These are phyloP conservation scores for Volucella bombylans DNA, from an alignment of 2,888 invertebrate species.

Conservation along the genomic window DNA sequence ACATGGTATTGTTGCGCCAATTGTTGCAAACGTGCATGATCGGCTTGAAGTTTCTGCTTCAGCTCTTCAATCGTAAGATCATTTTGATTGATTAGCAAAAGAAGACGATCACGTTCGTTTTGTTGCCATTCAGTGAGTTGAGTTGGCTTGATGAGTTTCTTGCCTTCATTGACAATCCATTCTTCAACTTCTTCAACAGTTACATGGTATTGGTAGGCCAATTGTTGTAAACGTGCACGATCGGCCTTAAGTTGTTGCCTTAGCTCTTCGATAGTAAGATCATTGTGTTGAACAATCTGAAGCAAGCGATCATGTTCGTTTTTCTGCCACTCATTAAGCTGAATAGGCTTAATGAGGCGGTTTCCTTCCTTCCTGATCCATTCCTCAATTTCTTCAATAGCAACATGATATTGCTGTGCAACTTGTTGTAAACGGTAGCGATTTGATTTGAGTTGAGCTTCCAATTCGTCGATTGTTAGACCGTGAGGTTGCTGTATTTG, in stretches of 20 bases:
- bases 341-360: slow-evolving; percentile 77
- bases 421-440: slow-evolving; percentile 77
- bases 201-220: slow-evolving; percentile 79
- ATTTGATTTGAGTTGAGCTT: slow-evolving; percentile 77
- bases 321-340: slow-evolving; percentile 79
- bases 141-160: slow-evolving; percentile 77
- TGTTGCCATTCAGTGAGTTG: slow-evolving; percentile 79
- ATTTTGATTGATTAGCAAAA: slow-evolving; percentile 77
- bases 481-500: slow-evolving; percentile 78
- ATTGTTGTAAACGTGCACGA: slow-evolving; percentile 77
- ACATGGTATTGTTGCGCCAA: slow-evolving; percentile 78
- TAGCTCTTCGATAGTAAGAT: slow-evolving; percentile 77
- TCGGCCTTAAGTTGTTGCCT: slow-evolving; percentile 78
- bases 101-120: slow-evolving; percentile 77
- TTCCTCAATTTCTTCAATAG: slow-evolving; percentile 79
- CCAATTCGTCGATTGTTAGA: slow-evolving; percentile 78
- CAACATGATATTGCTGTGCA: slow-evolving; percentile 79
- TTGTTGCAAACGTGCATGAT: slow-evolving; percentile 76
- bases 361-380: slow-evolving; percentile 80
- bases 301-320: slow-evolving; percentile 78
- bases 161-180: slow-evolving; percentile 80
- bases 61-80: slow-evolving; percentile 77
- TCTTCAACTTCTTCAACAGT: slow-evolving; percentile 79
- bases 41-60: slow-evolving; percentile 76
- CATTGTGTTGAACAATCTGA: slow-evolving; percentile 78